phyloP scores from a whole-genome alignment of 2,113 vertebrate species.

The Menidia beryllina region DNA sequence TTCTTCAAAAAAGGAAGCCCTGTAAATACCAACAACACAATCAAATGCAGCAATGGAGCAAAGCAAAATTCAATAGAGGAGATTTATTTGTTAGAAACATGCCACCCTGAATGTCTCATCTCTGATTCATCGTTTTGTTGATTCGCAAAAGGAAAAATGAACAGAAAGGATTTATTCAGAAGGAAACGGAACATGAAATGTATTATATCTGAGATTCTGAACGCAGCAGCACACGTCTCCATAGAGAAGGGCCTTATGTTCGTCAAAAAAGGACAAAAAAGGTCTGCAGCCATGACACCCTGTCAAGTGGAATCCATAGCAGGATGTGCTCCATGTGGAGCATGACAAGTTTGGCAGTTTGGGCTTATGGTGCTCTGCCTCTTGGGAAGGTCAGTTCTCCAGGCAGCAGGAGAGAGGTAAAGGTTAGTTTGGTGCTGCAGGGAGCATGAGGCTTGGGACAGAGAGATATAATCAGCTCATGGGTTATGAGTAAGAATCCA shows the following conservation, averaged over 20 bases:
- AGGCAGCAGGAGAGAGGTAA: constrained; percentile 62
- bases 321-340: constrained; percentile 69
- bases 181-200: neutral
- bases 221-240: neutral
- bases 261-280: constrained; percentile 32
- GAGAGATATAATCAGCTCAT: constrained; percentile 24
- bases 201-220: neutral
- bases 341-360: constrained; percentile 66
- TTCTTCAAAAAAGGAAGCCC: neutral
- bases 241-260: constrained; percentile 27
- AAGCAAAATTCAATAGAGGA: neutral
- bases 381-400: constrained; percentile 73
- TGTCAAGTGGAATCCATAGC: constrained; percentile 63
- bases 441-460: constrained; percentile 24
- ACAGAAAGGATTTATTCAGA: neutral
- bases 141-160: neutral
- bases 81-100: neutral
- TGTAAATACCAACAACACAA: neutral
- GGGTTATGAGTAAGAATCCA: constrained; percentile 9
- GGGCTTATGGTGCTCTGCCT: constrained; percentile 64
- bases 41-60: neutral
- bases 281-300: constrained; percentile 52
- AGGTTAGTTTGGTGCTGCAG: constrained; percentile 65
- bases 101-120: neutral
- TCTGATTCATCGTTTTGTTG: neutral